Conservation (phyloP, 2,888 invertebrate genomes). For the Dorcus hopei region DNA sequence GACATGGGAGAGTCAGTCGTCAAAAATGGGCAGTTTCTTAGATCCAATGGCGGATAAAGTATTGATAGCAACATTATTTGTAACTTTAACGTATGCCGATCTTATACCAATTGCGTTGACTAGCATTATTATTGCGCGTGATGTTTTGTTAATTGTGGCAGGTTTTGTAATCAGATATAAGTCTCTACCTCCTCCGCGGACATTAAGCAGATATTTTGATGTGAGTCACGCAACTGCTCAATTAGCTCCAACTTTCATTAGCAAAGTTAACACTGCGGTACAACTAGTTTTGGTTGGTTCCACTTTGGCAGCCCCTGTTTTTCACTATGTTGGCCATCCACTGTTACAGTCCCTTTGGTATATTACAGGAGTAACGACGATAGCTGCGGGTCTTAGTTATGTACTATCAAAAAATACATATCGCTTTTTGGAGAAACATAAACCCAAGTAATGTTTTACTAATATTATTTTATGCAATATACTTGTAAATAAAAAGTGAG, state of each 20-base stretch:
- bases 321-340: slow-evolving; percentile 79
- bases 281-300: slow-evolving; percentile 83
- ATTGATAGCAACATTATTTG: slow-evolving; percentile 82
- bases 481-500: background rate
- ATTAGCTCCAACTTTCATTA: slow-evolving; percentile 86
- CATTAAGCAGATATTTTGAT: slow-evolving; percentile 84
- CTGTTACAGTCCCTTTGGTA: slow-evolving; percentile 76
- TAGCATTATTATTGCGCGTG: slow-evolving; percentile 78
- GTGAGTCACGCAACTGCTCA: slow-evolving; percentile 90
- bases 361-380: slow-evolving; percentile 80
- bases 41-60: slow-evolving; percentile 98
- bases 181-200: slow-evolving; percentile 85
- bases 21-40: slow-evolving; percentile 89
- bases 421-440: slow-evolving; percentile 56
- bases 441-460: background rate
- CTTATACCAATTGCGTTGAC: slow-evolving; percentile 82
- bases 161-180: slow-evolving; percentile 89
- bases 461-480: background rate
- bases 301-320: slow-evolving; percentile 88
- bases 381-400: slow-evolving; percentile 83
- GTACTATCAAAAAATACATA: slow-evolving; percentile 79
- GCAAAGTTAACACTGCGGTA: slow-evolving; percentile 92
- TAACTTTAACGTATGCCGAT: slow-evolving; percentile 80
- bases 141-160: slow-evolving; percentile 75
- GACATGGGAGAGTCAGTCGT: slow-evolving; percentile 85